Evolutionary conservation across 2,888 invertebrate species (phyloP), one percentile per base, ranked within the genome.

Genomic region (Thelaira solivaga): DNA sequence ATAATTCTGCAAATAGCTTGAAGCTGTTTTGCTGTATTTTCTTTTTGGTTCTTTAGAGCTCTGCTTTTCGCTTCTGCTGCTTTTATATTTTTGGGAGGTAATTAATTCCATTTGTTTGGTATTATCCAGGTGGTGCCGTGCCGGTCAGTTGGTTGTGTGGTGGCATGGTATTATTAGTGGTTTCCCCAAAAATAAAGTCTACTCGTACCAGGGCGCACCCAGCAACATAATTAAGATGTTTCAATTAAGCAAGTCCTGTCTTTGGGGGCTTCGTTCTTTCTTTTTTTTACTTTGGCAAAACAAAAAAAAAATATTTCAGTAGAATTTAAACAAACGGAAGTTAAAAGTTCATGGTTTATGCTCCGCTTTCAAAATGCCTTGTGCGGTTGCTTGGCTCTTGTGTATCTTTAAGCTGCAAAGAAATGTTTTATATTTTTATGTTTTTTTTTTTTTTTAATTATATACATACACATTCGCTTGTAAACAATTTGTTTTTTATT

Each of bases 21-120:
- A 36, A 61, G 67, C 67, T 36, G 18, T 53, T 65, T 61, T 41
- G 43, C 18, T 55, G 36, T 10, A 31, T 57, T 57, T 31, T 41
- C 57, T 49, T 26, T 65, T 65, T 11, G 36, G 26, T 36, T 43
- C 2, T 13, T 18, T n/a, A n/a, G n/a, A n/a, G n/a, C n/a, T 45
- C 26, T 51, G 4, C 10, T 71, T 64, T 45, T 45, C 45, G 22
- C 26, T 24, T 22, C 22, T 13, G 47, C 13, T 26, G 45, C 41
- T 64, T 34, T 31, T 55, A 26, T 39, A 45, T 55, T 67, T 61
- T n/a, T n/a, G n/a, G n/a, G 34, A 43, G 69, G 22, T 74, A 78
- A 78, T 78, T 78, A 78, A 78, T 78, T 78, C 74, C 47, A 69
- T 77, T 76, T 73, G 69, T 65, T 77, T 64, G 53, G 43, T 41